Percentiles rank a stretch among this genome's conserved stretches.
These are phyloP conservation scores for Ctena decussata DNA, from an alignment of 2,888 invertebrate species.

Conservation along the genomic window DNA sequence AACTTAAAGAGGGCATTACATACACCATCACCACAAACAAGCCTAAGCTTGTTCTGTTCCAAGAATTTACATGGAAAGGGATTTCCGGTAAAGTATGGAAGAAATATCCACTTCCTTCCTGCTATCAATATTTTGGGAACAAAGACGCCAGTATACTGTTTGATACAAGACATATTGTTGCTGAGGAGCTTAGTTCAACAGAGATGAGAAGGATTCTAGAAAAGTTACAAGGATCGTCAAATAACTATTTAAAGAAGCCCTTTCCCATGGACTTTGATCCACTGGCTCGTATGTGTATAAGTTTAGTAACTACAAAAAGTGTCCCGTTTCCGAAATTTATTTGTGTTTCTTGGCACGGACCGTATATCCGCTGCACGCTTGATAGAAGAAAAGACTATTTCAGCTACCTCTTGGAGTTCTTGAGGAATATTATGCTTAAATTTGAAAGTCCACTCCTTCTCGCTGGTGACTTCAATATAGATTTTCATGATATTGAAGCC, in stretches of 20 bases:
- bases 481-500: conserved; percentile 27
- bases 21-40: conserved; percentile 20
- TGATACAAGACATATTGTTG: conserved; percentile 9
- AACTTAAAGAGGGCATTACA: conserved; percentile 41
- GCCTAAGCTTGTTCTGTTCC: conserved; percentile 46
- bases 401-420: conserved; percentile 47
- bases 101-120: conserved; percentile 36
- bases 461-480: conserved; percentile 54
- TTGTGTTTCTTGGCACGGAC: conserved; percentile 58
- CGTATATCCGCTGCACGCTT: conserved; percentile 11
- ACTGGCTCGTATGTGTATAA: conserved; percentile 40
- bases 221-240: conserved; percentile 35
- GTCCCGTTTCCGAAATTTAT: conserved; percentile 42
- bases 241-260: conserved; percentile 24
- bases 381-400: conserved; percentile 38
- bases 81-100: conserved; percentile 43
- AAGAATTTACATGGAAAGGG: conserved; percentile 46
- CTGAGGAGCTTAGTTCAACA: conserved; percentile 24
- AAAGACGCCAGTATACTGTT: conserved; percentile 45
- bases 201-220: conserved; percentile 31
- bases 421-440: conserved; percentile 36
- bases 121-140: conserved; percentile 38
- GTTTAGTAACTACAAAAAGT: conserved; percentile 14
- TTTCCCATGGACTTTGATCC: conserved; percentile 50
- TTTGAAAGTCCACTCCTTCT: conserved; percentile 46